These are phyloP conservation scores for Alcedo atthis DNA, from an alignment of 2,797 vertebrate species.

Conservation along the genomic window DNA sequence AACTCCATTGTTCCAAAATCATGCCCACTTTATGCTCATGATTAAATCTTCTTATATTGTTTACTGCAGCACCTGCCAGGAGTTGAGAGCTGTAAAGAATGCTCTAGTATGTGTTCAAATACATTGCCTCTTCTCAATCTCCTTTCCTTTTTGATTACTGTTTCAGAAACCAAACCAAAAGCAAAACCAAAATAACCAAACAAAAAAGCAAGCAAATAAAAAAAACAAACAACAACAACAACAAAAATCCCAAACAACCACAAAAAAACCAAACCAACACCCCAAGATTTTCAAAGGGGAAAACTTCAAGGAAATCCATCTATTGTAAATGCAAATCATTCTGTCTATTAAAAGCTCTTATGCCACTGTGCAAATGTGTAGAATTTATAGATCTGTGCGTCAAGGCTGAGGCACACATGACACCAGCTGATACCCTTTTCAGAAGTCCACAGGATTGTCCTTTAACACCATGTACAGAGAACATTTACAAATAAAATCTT, in stretches of 20 bases:
- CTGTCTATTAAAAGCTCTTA: not conserved
- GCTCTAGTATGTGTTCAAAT: not conserved
- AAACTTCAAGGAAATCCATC: not conserved
- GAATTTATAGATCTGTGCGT: not conserved
- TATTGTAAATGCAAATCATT: not conserved
- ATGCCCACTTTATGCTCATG: not conserved
- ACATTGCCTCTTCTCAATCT: not conserved
- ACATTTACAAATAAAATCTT: constrained; percentile 57
- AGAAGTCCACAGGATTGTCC: constrained; percentile 12
- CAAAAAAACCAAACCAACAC: not conserved
- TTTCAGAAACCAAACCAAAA: not conserved
- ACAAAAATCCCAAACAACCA: not conserved
- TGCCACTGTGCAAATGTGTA: not conserved
- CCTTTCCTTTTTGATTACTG: not conserved
- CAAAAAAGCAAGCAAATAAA: not conserved
- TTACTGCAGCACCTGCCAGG: not conserved
- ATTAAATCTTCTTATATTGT: not conserved
- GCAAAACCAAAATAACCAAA: not conserved
- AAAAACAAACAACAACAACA: not conserved
- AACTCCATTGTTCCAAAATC: not conserved
- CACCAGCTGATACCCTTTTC: constrained; percentile 1
- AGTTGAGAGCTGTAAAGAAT: not conserved
- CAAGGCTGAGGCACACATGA: not conserved
- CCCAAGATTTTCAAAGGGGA: not conserved
- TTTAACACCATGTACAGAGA: constrained; percentile 20